Evolutionary conservation across 30 jellyfish, hydroid and myxozoan species (phyloP).

Genomic region (Cassiopea andromeda): DNA sequence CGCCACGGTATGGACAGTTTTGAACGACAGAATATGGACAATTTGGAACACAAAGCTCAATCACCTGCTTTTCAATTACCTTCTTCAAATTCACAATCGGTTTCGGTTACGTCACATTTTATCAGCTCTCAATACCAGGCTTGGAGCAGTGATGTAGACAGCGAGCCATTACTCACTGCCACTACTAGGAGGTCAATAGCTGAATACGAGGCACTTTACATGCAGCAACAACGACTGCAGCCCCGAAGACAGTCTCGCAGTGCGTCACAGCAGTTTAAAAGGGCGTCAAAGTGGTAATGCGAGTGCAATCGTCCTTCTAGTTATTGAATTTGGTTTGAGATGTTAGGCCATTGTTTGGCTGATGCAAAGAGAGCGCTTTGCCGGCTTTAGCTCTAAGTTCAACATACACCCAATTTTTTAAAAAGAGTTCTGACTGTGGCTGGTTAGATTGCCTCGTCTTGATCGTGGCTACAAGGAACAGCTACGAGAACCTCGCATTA

Average conservation of each 20-base stretch:
- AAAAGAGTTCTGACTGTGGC: too few species aligned
- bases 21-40: constrained; percentile 15
- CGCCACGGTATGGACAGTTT: constrained; percentile 19
- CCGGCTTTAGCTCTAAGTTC: too few species aligned
- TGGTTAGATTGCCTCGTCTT: too few species aligned
- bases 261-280: constrained; percentile 27
- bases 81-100: background rate
- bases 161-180: constrained; percentile 67
- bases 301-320: background rate
- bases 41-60: constrained; percentile 14
- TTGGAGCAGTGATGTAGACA: constrained; percentile 63
- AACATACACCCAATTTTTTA: too few species aligned
- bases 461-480: too few species aligned
- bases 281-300: constrained; percentile 11
- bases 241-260: constrained; percentile 28
- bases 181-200: constrained; percentile 44
- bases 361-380: too few species aligned
- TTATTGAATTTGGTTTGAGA: too few species aligned
- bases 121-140: constrained; percentile 23
- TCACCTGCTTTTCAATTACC: constrained; percentile 23
- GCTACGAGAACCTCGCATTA: too few species aligned
- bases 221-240: constrained; percentile 42
- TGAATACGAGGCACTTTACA: constrained; percentile 34
- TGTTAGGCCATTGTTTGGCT: too few species aligned
- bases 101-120: constrained; percentile 10